A percentile compares a stretch with the other conserved stretches of the same genome.
Conservation (phyloP, 2,113 vertebrate genomes). For the Anoura caudifer region DNA sequence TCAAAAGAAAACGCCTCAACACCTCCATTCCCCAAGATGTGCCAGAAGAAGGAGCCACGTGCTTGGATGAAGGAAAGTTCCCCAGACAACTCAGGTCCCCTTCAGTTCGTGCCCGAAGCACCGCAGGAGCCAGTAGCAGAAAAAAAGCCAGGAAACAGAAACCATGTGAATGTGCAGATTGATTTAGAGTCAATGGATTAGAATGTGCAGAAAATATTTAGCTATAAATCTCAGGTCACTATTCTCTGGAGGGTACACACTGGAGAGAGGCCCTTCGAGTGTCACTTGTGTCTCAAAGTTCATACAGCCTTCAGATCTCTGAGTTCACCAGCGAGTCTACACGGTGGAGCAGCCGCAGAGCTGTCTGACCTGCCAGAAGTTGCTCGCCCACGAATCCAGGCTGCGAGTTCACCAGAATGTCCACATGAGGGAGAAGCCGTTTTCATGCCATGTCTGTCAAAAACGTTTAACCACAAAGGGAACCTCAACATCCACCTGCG, state of each 20-base stretch:
- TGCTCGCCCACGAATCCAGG: not conserved
- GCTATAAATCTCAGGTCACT: not conserved
- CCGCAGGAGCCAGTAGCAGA: rapidly evolving
- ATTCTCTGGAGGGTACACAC: slow-evolving; percentile 29
- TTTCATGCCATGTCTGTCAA: not conserved
- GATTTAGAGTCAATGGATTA: too few relatives aligned
- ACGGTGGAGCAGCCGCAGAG: slow-evolving; percentile 15
- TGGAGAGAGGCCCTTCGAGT: slow-evolving; percentile 46
- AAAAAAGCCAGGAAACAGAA: rapidly evolving
- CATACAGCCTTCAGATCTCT: slow-evolving; percentile 44
- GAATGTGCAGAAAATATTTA: slow-evolving; percentile 57
- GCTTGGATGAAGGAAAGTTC: rapidly evolving
- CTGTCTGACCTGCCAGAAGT: not conserved
- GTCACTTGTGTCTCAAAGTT: slow-evolving; percentile 23
- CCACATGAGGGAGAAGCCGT: not conserved
- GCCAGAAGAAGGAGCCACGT: rapidly evolving
- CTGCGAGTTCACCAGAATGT: not conserved
- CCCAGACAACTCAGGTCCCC: not conserved
- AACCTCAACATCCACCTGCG: slow-evolving; percentile 8
- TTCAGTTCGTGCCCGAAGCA: rapidly evolving
- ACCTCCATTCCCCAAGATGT: not conserved
- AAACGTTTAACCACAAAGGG: not conserved
- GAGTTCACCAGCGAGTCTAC: slow-evolving; percentile 39
- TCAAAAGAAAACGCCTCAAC: not conserved
- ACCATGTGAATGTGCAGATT: rapidly evolving